Evolutionary conservation across 1,140 invertebrate species (phyloP), one percentile per base, ranked within the genome.

Genomic region (Kradibia gibbosae): DNA sequence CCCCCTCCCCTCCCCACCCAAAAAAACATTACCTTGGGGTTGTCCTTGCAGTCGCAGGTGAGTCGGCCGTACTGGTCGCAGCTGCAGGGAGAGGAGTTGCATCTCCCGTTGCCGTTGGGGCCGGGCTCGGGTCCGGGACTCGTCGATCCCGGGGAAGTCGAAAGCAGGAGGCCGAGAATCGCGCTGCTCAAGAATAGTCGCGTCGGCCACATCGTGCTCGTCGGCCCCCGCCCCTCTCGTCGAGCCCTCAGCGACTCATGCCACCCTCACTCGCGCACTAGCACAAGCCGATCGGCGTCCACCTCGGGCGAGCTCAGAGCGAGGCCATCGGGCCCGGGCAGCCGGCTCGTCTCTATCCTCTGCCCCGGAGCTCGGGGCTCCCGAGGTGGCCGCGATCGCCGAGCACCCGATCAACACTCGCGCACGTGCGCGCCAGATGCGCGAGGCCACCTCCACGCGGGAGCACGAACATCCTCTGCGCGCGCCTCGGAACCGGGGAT

Each of bases 21-120:
- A n/a, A n/a, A 42, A 20, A 42, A 31, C 0, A 34, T 86, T 90
- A 93, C 93, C 89, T 92, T 86, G 80, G 88, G 87, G n/a, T 91
- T 88, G 57, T 86, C 86, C 60, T 92, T 92, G 88, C 93, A 94
- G 85, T 91, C 91, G 88, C 93, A 94, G 85, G 91, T 92, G 70
- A 94, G 89, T 70, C 92, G 89, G 39, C 92, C 92, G 83, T 92
- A 92, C 22, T 90, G 85, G 85, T 94, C 93, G 87, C 93, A 94
- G 70, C 86, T 90, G 86, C 93, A 94, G 28, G 91, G 90, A 25
- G 87, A 88, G 42, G 91, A 90, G 78, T 93, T 91, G 72, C 93
- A 91, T 88, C 92, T 93, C 82, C 92, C 53, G 90, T 92, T 73
- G 91, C 82, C 82, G 84, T 83, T 85, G 89, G 88, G 78, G 87